Conservation (phyloP, 1,140 invertebrate genomes). For the Antheraea pernyi region DNA sequence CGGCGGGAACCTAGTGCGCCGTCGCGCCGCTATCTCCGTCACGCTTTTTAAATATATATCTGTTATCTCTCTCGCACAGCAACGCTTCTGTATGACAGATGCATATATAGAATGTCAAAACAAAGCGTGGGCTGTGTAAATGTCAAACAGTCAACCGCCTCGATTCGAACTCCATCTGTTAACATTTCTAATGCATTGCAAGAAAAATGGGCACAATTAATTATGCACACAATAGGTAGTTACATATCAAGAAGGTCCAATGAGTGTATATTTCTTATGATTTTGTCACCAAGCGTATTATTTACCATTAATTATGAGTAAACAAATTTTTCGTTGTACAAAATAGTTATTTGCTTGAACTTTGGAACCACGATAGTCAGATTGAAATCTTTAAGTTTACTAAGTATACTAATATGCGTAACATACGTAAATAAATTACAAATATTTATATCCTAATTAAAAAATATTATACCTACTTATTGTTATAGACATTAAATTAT, state of each 20-base stretch:
- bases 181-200: conserved; percentile 13
- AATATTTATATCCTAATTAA: too few relatives aligned
- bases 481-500: too few relatives aligned
- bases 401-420: too few relatives aligned
- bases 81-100: conserved; percentile 59
- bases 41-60: conserved; percentile 25
- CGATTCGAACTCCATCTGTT: conserved; percentile 46
- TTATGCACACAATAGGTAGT: not conserved
- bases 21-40: conserved; percentile 58
- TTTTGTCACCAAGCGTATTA: not conserved
- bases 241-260: not conserved
- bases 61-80: conserved; percentile 37
- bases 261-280: not conserved
- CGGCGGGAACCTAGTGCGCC: conserved; percentile 74
- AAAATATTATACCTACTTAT: too few relatives aligned
- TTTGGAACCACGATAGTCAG: too few relatives aligned
- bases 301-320: too few relatives aligned
- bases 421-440: too few relatives aligned
- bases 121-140: conserved; percentile 73
- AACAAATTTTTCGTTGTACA: too few relatives aligned
- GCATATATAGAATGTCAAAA: conserved; percentile 63
- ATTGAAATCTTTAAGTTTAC: too few relatives aligned
- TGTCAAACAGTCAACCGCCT: conserved; percentile 57
- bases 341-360: too few relatives aligned
- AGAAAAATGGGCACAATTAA: conserved; percentile 2